phyloP scores from a whole-genome alignment of 2,888 invertebrate genomes.

The Epicampocera succincta region DNA sequence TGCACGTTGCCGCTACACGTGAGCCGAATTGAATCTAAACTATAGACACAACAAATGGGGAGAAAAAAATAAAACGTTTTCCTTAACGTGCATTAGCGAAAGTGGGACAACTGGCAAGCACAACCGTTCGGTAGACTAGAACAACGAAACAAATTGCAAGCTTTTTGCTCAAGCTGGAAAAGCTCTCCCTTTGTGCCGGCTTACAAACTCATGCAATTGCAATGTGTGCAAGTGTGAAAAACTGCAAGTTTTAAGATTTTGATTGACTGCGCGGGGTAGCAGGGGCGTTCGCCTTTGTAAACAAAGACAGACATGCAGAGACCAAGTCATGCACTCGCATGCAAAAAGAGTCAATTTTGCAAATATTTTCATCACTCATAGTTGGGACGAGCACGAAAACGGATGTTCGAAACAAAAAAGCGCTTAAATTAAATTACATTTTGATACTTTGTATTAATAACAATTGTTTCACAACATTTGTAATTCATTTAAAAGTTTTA shows the following conservation, averaged over 20 bases:
- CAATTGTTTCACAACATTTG: neutral
- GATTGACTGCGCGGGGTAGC: neutral
- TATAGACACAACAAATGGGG: constrained; percentile 31
- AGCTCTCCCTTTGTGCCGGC: constrained; percentile 44
- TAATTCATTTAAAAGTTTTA: neutral
- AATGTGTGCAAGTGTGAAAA: constrained; percentile 70
- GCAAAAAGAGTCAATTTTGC: constrained; percentile 14
- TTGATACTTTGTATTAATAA: constrained; percentile 18
- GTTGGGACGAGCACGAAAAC: constrained; percentile 72
- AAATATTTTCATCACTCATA: constrained; percentile 67
- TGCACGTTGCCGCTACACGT: constrained; percentile 78
- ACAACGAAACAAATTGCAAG: neutral
- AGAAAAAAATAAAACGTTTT: constrained; percentile 71
- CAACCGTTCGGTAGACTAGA: constrained; percentile 35
- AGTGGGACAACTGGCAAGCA: constrained; percentile 56
- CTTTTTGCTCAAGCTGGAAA: constrained; percentile 19
- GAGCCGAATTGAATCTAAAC: constrained; percentile 68
- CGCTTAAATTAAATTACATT: neutral
- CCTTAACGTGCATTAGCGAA: constrained; percentile 70
- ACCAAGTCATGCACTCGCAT: constrained; percentile 47
- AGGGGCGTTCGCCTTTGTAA: neutral
- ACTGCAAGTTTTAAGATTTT: constrained; percentile 37
- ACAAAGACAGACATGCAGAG: constrained; percentile 52
- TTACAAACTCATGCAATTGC: constrained; percentile 72
- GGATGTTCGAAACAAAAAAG: constrained; percentile 67